These are phyloP conservation scores for Onchidella celtica DNA, from an alignment of 2,888 invertebrate genomes.

Conservation along the genomic window DNA sequence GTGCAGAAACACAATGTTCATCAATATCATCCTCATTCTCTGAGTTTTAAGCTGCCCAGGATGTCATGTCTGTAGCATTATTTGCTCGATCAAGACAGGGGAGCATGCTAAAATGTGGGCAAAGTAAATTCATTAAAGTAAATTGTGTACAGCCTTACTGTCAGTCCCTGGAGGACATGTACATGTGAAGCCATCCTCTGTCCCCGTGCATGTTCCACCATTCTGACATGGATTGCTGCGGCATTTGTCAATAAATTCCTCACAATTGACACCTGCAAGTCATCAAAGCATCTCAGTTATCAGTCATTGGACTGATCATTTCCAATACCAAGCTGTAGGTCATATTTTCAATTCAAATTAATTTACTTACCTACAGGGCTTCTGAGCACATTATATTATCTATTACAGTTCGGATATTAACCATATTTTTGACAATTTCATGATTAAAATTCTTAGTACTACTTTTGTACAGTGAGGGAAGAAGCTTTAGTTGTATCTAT, in stretches of 20 bases:
- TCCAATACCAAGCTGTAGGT: not conserved
- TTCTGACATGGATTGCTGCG: conserved; percentile 41
- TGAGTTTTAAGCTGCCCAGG: no score
- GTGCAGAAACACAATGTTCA: no score
- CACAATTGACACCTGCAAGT: conserved; percentile 36
- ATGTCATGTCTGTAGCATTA: no score
- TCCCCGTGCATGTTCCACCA: conserved; percentile 39
- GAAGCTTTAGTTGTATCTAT: no score
- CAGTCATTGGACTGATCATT: not conserved
- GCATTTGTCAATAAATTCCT: conserved; percentile 31
- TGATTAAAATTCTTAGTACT: not conserved
- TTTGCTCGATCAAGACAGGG: no score
- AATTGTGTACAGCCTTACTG: no score
- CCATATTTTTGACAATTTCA: not conserved
- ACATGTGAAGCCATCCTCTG: conserved; percentile 19
- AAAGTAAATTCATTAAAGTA: no score
- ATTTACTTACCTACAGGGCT: no score
- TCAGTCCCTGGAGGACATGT: conserved; percentile 21
- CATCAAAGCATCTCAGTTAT: not conserved
- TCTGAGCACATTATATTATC: no score
- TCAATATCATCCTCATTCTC: no score
- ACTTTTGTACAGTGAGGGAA: not conserved
- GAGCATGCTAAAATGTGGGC: no score
- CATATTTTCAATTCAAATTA: not conserved
- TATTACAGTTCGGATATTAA: not conserved